phyloP scores from a whole-genome alignment of 2,888 invertebrate species.

The Rhagophthalmus giganteus region DNA sequence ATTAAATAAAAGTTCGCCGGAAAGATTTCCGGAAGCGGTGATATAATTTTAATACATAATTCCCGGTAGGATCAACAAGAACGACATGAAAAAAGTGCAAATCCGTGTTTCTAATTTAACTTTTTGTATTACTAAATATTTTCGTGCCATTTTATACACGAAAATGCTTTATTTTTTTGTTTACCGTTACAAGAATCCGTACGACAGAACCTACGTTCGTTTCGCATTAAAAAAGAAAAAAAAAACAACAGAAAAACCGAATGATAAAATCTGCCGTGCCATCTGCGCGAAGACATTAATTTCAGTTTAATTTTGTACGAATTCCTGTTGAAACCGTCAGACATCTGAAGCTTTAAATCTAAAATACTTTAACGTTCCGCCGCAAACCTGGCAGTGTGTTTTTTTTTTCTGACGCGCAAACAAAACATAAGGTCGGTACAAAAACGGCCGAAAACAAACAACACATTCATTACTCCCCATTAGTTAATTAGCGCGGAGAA shows the following conservation, averaged over 20 bases:
- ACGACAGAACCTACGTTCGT: conserved; percentile 9
- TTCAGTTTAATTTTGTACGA: conserved; percentile 14
- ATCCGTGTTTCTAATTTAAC: conserved; percentile 3
- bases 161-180: conserved; percentile 24
- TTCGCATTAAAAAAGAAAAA: conserved; percentile 3
- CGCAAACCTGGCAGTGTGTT: conserved; percentile 1
- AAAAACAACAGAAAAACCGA: background rate
- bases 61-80: background rate
- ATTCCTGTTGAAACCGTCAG: conserved; percentile 8
- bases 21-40: background rate
- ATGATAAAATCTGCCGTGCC: conserved; percentile 14
- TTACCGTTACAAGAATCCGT: no score
- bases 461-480: conserved; percentile 26
- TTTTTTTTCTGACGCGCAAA: conserved; percentile 9
- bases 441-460: conserved; percentile 20
- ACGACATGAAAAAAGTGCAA: conserved; percentile 1
- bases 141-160: conserved; percentile 13
- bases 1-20: background rate
- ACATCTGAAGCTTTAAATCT: conserved; percentile 22
- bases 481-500: conserved; percentile 23
- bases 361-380: conserved; percentile 10
- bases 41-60: conserved; percentile 3
- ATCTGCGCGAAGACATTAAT: conserved; percentile 10
- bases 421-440: conserved; percentile 8
- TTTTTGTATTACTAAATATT: conserved; percentile 17